Base-by-base conservation (phyloP, 2,113 vertebrate species). In the Ailuropoda melanoleuca region DNA sequence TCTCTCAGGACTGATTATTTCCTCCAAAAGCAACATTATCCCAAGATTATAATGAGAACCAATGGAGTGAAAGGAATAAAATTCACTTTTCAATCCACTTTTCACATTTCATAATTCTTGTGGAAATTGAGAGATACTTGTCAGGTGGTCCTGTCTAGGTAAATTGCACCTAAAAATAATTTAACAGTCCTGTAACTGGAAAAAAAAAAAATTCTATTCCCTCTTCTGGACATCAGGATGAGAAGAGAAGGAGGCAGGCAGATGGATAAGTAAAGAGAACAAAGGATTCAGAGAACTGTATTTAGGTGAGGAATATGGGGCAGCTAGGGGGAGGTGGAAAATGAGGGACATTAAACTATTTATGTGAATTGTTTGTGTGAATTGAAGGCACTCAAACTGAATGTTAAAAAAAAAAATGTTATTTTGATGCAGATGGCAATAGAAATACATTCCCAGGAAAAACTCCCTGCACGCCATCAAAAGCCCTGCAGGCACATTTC, bases 361-460 rank as follows among this genome's bases (percentile, higher is more conserved):
- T 78, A 75, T 50, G 19, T 86, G 43, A 87, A 50, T 89, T 78
- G 55, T 58, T 78, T 89, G 77, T 82, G 31, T 85, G 82, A 96
- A 82, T 55, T 48, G 78, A 84, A 83, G 53, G 39, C 86, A 81
- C 11, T 95, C 92, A 81, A 87, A 88, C 23, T 14, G n/a, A 95
- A 88, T 60, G 18, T 55, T 21, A 21, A 56, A 43, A 86, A 53
- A 56, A 80, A 95, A 95, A 80, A 84, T 39, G 37, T 78, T 84
- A 92, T 93, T 96, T 95, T 93, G 48, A 90, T 97, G 66, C 87
- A 97, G 94, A 97, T 90, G 83, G 95, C 80, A 96, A 66, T 72
- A 96, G 87, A 97, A 94, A 96, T 95, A 94, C 93, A 94, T 87
- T 87, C 56, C 0, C 46, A 90, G 62, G n/a, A 80, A 43, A 88